Conservation (phyloP, 2,888 invertebrate species). For the Drosophila rubida region DNA sequence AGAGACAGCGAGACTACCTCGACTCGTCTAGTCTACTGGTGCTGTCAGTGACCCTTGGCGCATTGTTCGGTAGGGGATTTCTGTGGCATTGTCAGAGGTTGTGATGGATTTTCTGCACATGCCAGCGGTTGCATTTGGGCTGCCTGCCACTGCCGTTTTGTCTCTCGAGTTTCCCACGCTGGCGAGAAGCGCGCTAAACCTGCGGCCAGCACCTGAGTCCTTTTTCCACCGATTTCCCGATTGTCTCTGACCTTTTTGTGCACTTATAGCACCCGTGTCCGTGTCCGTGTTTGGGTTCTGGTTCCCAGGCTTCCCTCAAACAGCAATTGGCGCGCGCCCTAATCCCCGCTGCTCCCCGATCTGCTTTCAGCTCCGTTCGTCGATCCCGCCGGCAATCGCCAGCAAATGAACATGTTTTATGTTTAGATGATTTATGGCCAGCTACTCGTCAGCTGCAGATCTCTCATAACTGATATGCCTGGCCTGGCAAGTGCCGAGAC, state of each 20-base stretch:
- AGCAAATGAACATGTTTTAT: slow-evolving; percentile 22
- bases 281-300: neutral
- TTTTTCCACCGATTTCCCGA: slow-evolving; percentile 22
- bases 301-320: slow-evolving; percentile 38
- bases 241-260: slow-evolving; percentile 44
- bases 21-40: neutral
- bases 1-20: slow-evolving; percentile 12
- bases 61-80: slow-evolving; percentile 34
- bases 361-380: neutral
- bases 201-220: slow-evolving; percentile 60
- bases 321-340: slow-evolving; percentile 49
- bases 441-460: slow-evolving; percentile 11
- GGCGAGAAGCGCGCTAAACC: slow-evolving; percentile 54
- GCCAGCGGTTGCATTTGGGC: slow-evolving; percentile 9
- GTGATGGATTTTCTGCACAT: slow-evolving; percentile 56
- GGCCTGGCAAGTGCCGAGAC: slow-evolving; percentile 15
- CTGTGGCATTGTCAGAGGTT: slow-evolving; percentile 36
- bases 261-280: slow-evolving; percentile 44
- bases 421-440: slow-evolving; percentile 26
- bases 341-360: slow-evolving; percentile 11
- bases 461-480: slow-evolving; percentile 6
- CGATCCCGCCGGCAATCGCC: slow-evolving; percentile 10
- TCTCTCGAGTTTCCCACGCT: slow-evolving; percentile 50
- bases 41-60: slow-evolving; percentile 21
- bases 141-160: neutral